These are phyloP conservation scores for Anorthoa munda DNA, from an alignment of 2,888 invertebrate genomes.

Conservation along the genomic window DNA sequence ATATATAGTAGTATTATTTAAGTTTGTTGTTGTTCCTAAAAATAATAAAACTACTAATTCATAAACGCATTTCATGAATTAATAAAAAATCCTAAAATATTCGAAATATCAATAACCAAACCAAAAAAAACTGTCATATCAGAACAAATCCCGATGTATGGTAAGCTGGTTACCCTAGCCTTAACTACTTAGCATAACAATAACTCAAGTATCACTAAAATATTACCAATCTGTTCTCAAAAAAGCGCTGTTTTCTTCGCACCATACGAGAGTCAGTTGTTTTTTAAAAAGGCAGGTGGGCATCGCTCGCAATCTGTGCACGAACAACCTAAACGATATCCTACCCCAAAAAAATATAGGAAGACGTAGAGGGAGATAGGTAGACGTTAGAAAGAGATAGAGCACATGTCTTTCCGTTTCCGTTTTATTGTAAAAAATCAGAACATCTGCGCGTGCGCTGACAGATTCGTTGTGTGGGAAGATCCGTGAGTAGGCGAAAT, in stretches of 20 bases:
- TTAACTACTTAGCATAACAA: constrained; percentile 20
- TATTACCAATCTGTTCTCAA: constrained; percentile 29
- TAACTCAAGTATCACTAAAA: constrained; percentile 18
- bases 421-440: constrained; percentile 86
- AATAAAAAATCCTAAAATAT: no score
- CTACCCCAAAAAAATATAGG: constrained; percentile 78
- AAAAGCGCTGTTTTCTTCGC: constrained; percentile 49
- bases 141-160: no score
- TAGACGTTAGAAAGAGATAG: constrained; percentile 73
- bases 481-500: constrained; percentile 68
- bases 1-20: no score
- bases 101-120: no score
- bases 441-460: constrained; percentile 87
- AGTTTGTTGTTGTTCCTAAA: no score
- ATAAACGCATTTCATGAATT: no score
- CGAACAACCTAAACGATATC: constrained; percentile 82
- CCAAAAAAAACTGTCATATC: no score
- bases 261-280: constrained; percentile 87
- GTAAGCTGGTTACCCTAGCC: no score
- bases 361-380: constrained; percentile 77
- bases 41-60: no score
- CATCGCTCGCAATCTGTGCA: constrained; percentile 85
- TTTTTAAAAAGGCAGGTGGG: constrained; percentile 85
- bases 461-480: constrained; percentile 83
- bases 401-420: constrained; percentile 87